These are phyloP conservation scores for Melanargia galathea DNA, from an alignment of 2,888 invertebrate genomes.

Conservation along the genomic window DNA sequence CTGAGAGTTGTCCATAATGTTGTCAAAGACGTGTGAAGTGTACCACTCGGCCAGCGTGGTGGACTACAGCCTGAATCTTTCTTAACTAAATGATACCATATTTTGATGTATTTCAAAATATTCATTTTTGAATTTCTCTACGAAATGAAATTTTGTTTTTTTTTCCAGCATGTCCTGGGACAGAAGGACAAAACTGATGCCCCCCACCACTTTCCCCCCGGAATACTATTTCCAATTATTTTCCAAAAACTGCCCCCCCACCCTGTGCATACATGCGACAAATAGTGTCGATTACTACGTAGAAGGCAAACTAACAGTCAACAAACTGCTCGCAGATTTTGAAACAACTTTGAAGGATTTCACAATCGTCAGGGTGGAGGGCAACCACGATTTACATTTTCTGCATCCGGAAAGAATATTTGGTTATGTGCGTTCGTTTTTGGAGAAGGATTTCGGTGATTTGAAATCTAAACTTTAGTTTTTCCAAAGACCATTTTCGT, in stretches of 20 bases:
- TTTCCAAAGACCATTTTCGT: too few species aligned
- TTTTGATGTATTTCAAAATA: background rate
- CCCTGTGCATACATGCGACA: constrained; percentile 54
- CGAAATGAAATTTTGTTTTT: background rate
- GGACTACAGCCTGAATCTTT: too few species aligned
- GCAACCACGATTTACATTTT: constrained; percentile 84
- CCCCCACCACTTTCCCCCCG: constrained; percentile 54
- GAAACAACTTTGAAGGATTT: constrained; percentile 34
- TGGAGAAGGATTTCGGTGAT: constrained; percentile 47
- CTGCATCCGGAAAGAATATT: constrained; percentile 79
- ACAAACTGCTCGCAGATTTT: constrained; percentile 47
- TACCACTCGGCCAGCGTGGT: too few species aligned
- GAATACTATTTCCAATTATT: constrained; percentile 58
- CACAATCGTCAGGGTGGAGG: constrained; percentile 61
- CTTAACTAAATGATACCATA: too few species aligned
- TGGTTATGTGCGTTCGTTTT: constrained; percentile 57
- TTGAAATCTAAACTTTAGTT: constrained; percentile 48
- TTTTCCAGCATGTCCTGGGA: constrained; percentile 68
- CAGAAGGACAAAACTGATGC: constrained; percentile 50
- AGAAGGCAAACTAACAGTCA: constrained; percentile 41
- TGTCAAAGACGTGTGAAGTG: too few species aligned
- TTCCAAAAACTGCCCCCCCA: constrained; percentile 53
- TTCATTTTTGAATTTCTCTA: too few species aligned
- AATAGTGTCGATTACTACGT: constrained; percentile 38
- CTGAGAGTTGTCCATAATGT: too few species aligned